phyloP scores from a whole-genome alignment of 1,140 invertebrate genomes.

The Marisa cornuarietis region DNA sequence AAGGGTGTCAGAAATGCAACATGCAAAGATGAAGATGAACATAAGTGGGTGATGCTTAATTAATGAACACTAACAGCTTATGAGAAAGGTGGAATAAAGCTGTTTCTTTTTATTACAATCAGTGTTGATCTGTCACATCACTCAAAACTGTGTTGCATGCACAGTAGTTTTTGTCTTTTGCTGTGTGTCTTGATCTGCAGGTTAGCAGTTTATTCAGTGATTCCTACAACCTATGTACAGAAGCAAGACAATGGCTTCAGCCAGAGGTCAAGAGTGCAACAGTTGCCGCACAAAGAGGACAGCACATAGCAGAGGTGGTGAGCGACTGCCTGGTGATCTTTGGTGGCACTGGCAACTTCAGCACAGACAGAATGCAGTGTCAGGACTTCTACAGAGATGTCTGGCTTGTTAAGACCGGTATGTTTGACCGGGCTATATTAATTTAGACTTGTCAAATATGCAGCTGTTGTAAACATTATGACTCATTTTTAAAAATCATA shows the following conservation, averaged over 20 bases:
- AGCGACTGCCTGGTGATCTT: conserved; percentile 54
- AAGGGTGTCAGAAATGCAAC: not conserved
- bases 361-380: conserved; percentile 59
- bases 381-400: conserved; percentile 49
- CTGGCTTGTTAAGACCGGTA: conserved; percentile 46
- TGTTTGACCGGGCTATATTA: not conserved
- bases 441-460: not conserved
- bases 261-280: conserved; percentile 42
- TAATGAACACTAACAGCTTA: not conserved
- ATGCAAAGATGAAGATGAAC: not conserved
- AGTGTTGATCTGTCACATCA: not conserved
- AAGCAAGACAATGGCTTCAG: conserved; percentile 56
- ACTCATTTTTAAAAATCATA: too few species aligned
- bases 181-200: not conserved
- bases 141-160: not conserved
- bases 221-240: conserved; percentile 35
- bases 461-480: not conserved
- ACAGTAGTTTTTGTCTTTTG: not conserved
- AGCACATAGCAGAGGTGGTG: conserved; percentile 50
- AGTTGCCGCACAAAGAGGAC: conserved; percentile 49
- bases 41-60: too few species aligned
- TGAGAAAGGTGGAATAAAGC: not conserved
- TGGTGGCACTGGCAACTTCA: conserved; percentile 59
- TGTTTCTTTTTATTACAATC: not conserved
- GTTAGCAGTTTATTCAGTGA: not conserved